Evolutionary conservation across 2,888 invertebrate species (phyloP).

Genomic region (Lissocephala sabroskyi): DNA sequence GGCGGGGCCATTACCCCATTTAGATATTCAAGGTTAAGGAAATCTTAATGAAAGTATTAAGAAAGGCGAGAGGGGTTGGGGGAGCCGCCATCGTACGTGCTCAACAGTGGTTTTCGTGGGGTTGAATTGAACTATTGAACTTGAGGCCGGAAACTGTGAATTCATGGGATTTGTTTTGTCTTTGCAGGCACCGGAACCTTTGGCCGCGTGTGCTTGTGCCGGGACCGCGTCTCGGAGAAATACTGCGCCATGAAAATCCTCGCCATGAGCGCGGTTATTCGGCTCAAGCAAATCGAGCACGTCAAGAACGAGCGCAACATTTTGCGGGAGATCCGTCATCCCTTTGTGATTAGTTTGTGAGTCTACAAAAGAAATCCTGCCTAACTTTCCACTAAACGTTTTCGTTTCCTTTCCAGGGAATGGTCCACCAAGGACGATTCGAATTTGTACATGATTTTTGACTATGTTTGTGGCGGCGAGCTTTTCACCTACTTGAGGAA

Average conservation of each 20-base stretch:
- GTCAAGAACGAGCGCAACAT: slow-evolving; percentile 98
- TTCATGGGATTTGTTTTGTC: slow-evolving; percentile 40
- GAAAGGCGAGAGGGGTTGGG: no score
- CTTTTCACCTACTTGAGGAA: slow-evolving; percentile 95
- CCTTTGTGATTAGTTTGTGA: slow-evolving; percentile 96
- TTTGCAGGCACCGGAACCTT: slow-evolving; percentile 94
- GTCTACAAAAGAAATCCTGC: slow-evolving; percentile 63
- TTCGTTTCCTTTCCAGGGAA: slow-evolving; percentile 77
- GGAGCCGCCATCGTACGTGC: slow-evolving; percentile 31
- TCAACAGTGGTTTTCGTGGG: slow-evolving; percentile 26
- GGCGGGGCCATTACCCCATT: slow-evolving; percentile 40
- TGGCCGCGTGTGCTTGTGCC: slow-evolving; percentile 92
- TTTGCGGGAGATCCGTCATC: slow-evolving; percentile 91
- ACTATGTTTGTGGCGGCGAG: slow-evolving; percentile 97
- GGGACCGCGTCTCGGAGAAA: slow-evolving; percentile 85
- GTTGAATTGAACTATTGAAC: no score
- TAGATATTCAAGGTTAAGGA: slow-evolving; percentile 55
- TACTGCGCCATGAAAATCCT: slow-evolving; percentile 96
- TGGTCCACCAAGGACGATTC: slow-evolving; percentile 94
- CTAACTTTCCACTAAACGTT: slow-evolving; percentile 2
- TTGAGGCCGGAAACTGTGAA: no score
- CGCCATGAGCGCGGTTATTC: slow-evolving; percentile 93
- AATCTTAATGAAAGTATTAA: slow-evolving; percentile 21
- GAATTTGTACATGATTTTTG: slow-evolving; percentile 96
- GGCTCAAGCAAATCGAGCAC: slow-evolving; percentile 96